Percentiles rank a stretch among this genome's conserved stretches.
phyloP scores from a whole-genome alignment of 1,140 invertebrate species.

The Telenomus remus region DNA sequence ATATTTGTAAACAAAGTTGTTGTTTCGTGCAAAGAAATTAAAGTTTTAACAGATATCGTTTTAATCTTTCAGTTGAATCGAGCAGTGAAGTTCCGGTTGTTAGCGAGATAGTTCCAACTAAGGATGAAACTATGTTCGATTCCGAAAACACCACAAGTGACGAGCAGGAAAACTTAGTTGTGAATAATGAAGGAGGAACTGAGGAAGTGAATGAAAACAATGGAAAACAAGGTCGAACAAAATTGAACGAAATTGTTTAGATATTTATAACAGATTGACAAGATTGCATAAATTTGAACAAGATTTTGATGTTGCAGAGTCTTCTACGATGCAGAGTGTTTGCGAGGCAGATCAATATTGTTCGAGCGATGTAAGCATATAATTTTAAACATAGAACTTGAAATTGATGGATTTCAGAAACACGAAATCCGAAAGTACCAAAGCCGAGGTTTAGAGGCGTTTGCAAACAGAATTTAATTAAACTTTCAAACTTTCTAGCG shows the following conservation, averaged over 20 bases:
- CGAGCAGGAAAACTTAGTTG: conserved; percentile 6
- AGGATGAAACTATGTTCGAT: conserved; percentile 9
- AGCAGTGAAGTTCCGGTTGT: conserved; percentile 24
- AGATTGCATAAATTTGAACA: background rate
- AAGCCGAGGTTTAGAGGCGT: no score
- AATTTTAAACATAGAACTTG: background rate
- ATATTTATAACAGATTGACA: background rate
- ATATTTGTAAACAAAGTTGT: background rate
- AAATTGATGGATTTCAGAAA: no score
- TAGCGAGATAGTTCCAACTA: conserved; percentile 32
- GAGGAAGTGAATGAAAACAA: conserved; percentile 2
- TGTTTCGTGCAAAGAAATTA: background rate
- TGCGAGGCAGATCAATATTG: conserved; percentile 56
- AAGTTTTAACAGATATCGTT: conserved; percentile 10
- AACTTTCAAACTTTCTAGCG: no score
- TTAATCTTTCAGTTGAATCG: conserved; percentile 25
- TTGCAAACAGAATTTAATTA: no score
- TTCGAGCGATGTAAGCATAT: conserved; percentile 33
- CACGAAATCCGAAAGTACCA: no score
- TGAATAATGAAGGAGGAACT: conserved; percentile 6
- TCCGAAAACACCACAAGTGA: conserved; percentile 26
- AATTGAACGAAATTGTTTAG: background rate
- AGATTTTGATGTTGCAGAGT: conserved; percentile 11
- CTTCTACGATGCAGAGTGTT: conserved; percentile 22
- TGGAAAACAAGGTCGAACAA: conserved; percentile 41